Percentiles rank a stretch among this genome's conserved stretches.
phyloP scores from a whole-genome alignment of 2,888 invertebrate genomes.

The Hirtodrosophila histrioides region DNA sequence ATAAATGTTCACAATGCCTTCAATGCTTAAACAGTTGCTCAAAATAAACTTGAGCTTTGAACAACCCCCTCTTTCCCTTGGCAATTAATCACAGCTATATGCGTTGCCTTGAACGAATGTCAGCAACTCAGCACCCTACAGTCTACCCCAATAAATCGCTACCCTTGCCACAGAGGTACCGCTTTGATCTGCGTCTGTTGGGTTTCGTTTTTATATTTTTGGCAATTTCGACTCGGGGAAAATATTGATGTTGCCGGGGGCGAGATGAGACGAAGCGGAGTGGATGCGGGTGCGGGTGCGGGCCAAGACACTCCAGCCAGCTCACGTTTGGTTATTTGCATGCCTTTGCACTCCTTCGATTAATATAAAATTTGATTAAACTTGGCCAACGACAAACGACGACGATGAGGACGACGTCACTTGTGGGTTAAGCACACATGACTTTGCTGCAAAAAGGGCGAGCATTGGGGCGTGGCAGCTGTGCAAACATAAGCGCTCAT shows the following conservation, averaged over 20 bases:
- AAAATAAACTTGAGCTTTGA: too few species aligned
- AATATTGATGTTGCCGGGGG: constrained; percentile 53
- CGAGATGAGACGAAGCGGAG: background rate
- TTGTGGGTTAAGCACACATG: constrained; percentile 79
- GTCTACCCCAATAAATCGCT: constrained; percentile 31
- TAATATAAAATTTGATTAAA: constrained; percentile 79
- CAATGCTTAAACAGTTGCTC: too few species aligned
- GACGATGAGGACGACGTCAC: constrained; percentile 20
- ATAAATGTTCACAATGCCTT: too few species aligned
- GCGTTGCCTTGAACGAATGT: constrained; percentile 21
- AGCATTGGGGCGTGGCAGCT: constrained; percentile 53
- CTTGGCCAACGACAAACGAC: constrained; percentile 65
- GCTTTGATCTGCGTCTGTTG: constrained; percentile 61
- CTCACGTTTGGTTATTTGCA: constrained; percentile 72
- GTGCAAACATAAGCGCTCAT: constrained; percentile 63
- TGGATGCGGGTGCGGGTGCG: background rate
- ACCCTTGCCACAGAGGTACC: constrained; percentile 46
- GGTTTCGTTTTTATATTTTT: constrained; percentile 24
- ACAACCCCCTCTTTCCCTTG: background rate
- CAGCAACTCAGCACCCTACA: constrained; percentile 30
- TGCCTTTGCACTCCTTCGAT: constrained; percentile 79
- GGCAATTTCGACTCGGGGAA: constrained; percentile 51
- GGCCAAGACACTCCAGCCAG: constrained; percentile 41
- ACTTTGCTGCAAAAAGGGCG: constrained; percentile 39
- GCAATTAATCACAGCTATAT: constrained; percentile 51